A percentile compares a stretch with the other conserved stretches of the same genome.
Evolutionary conservation across 2,113 vertebrate species (phyloP).

Genomic region (Elachura formosa): DNA sequence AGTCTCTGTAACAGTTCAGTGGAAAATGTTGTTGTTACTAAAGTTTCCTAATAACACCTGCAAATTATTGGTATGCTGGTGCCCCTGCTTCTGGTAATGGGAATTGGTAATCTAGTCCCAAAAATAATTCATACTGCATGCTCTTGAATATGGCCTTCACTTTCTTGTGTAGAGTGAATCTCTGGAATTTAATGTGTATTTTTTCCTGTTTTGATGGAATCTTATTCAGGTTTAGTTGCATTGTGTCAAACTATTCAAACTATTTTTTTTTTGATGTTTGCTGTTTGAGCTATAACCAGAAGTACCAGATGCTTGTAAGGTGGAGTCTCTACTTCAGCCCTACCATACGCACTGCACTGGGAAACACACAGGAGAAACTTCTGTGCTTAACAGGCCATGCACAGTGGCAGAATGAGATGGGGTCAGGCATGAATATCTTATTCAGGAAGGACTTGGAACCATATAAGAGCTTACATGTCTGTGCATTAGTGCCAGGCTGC

Average conservation of each 20-base stretch:
- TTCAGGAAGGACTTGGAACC: neutral
- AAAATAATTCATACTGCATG: neutral
- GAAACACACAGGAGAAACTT: fast-evolving
- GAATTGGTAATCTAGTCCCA: neutral
- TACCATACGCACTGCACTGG: neutral
- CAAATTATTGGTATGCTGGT: neutral
- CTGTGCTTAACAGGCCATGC: neutral
- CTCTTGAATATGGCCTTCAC: neutral
- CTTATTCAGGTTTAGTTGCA: neutral
- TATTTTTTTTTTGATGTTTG: neutral
- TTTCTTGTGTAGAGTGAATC: neutral
- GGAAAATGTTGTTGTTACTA: neutral
- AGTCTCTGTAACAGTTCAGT: neutral
- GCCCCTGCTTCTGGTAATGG: neutral
- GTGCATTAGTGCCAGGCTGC: neutral
- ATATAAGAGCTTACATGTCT: neutral
- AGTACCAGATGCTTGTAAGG: neutral
- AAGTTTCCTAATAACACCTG: neutral
- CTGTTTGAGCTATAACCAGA: neutral
- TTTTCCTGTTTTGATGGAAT: neutral
- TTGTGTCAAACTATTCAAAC: neutral
- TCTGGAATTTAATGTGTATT: neutral
- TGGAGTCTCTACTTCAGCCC: neutral
- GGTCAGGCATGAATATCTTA: neutral
- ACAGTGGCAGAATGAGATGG: neutral